A percentile compares a stretch with the other conserved stretches of the same genome.
These are phyloP conservation scores for Lordiphosa fenestrarum DNA, from an alignment of 2,888 invertebrate species.

Conservation along the genomic window DNA sequence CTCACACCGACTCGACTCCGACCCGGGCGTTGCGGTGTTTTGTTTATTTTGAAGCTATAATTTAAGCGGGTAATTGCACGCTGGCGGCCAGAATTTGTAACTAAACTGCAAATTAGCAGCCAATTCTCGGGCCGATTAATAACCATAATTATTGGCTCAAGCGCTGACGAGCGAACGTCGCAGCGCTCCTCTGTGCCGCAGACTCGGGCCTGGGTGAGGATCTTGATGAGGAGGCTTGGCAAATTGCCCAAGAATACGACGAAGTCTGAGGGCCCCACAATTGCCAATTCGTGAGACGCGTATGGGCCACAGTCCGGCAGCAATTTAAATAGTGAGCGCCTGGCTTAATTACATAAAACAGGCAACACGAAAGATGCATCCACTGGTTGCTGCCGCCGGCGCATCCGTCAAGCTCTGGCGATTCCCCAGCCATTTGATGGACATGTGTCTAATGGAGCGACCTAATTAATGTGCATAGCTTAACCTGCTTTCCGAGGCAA, in stretches of 20 bases:
- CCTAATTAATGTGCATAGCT: slow-evolving; percentile 68
- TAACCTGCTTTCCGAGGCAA: slow-evolving; percentile 14
- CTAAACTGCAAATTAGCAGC: slow-evolving; percentile 85
- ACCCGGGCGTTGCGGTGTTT: slow-evolving; percentile 75
- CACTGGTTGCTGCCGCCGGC: slow-evolving; percentile 38
- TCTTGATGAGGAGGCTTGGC: slow-evolving; percentile 50
- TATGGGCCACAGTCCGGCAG: slow-evolving; percentile 28
- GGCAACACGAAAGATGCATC: slow-evolving; percentile 31
- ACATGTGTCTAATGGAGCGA: slow-evolving; percentile 72
- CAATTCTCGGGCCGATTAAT: slow-evolving; percentile 83
- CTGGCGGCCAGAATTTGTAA: slow-evolving; percentile 84
- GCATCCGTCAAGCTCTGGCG: slow-evolving; percentile 31
- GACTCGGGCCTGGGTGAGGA: slow-evolving; percentile 39
- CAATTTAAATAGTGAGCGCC: slow-evolving; percentile 76
- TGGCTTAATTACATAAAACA: slow-evolving; percentile 73
- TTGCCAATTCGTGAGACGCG: slow-evolving; percentile 72
- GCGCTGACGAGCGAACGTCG: slow-evolving; percentile 71
- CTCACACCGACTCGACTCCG: slow-evolving; percentile 10
- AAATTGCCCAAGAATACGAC: slow-evolving; percentile 26
- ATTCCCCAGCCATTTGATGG: slow-evolving; percentile 49
- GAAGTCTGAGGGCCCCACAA: slow-evolving; percentile 44
- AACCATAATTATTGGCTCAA: slow-evolving; percentile 81
- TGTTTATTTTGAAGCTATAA: slow-evolving; percentile 81
- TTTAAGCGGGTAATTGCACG: slow-evolving; percentile 82
- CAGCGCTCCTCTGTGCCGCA: slow-evolving; percentile 13